phyloP scores from a whole-genome alignment of 1,140 invertebrate genomes.

The Mactra quadrangularis region DNA sequence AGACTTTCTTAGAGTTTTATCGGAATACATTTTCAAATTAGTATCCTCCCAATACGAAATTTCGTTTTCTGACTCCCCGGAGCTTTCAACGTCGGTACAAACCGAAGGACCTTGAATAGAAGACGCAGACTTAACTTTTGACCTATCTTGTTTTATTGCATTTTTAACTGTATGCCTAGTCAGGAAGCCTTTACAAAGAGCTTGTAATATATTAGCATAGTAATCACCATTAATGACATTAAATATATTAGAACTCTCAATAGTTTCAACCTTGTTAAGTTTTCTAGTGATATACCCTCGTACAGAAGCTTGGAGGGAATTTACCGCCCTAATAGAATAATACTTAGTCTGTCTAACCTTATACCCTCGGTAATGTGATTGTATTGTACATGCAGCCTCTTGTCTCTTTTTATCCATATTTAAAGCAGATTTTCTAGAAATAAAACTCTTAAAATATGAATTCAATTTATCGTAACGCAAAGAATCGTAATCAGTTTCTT shows the following conservation, averaged over 20 bases:
- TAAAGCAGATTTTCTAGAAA: conserved; percentile 19
- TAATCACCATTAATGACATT: conserved; percentile 24
- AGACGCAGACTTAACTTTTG: conserved; percentile 13
- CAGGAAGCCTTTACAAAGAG: conserved; percentile 48
- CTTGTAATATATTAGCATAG: conserved; percentile 51
- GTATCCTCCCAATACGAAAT: conserved; percentile 46
- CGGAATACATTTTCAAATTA: conserved; percentile 52
- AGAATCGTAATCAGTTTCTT: neutral
- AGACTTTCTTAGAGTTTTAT: conserved; percentile 41
- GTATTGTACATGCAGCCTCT: conserved; percentile 31
- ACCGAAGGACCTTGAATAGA: conserved; percentile 40
- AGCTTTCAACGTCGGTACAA: neutral
- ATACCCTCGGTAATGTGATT: conserved; percentile 33
- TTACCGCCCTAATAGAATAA: conserved; percentile 23
- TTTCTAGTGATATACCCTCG: conserved; percentile 54
- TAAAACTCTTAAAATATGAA: conserved; percentile 35
- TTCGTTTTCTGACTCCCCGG: conserved; percentile 25
- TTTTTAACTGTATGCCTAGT: conserved; percentile 17
- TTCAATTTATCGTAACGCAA: conserved; percentile 18
- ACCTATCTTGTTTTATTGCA: neutral
- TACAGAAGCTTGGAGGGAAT: conserved; percentile 23
- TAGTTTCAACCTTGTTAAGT: conserved; percentile 20
- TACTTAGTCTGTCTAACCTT: conserved; percentile 28
- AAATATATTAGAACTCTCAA: neutral
- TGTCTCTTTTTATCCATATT: conserved; percentile 44